Percentiles rank a stretch among this genome's conserved stretches.
phyloP scores from a whole-genome alignment of 1,140 invertebrate genomes.

The Trichonephila clavipes region DNA sequence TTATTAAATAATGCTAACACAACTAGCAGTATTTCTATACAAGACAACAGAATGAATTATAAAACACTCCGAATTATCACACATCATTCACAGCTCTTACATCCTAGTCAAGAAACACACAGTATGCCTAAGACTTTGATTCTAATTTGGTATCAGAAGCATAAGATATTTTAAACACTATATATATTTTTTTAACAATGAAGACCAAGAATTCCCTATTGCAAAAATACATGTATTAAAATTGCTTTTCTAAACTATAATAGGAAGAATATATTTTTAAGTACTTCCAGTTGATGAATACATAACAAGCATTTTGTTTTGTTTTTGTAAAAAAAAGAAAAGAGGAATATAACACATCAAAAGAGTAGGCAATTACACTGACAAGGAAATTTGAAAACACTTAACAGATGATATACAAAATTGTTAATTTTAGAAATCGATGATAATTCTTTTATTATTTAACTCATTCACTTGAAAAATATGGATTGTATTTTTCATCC shows the following conservation, averaged over 20 bases:
- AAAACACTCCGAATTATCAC: constrained; percentile 34
- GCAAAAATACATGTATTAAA: constrained; percentile 8
- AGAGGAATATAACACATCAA: neutral
- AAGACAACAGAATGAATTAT: constrained; percentile 17
- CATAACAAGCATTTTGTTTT: neutral
- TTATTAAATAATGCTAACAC: constrained; percentile 45
- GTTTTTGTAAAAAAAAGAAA: neutral
- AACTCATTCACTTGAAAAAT: too few relatives aligned
- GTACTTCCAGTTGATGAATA: neutral
- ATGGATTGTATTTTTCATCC: too few relatives aligned
- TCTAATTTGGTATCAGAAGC: constrained; percentile 11
- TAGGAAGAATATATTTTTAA: constrained; percentile 14
- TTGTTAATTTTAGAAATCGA: too few relatives aligned
- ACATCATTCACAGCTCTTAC: neutral
- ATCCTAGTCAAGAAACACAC: constrained; percentile 8
- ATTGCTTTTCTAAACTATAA: neutral
- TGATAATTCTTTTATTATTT: too few relatives aligned
- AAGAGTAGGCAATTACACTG: neutral
- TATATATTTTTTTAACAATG: neutral
- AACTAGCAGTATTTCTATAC: constrained; percentile 35
- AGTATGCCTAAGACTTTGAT: neutral
- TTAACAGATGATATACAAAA: too few relatives aligned
- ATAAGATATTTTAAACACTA: neutral
- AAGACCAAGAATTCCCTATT: neutral
- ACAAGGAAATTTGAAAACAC: neutral